Base-by-base conservation (phyloP, 2,113 vertebrate genomes). In the Rhynchopsitta pachyrhyncha region DNA sequence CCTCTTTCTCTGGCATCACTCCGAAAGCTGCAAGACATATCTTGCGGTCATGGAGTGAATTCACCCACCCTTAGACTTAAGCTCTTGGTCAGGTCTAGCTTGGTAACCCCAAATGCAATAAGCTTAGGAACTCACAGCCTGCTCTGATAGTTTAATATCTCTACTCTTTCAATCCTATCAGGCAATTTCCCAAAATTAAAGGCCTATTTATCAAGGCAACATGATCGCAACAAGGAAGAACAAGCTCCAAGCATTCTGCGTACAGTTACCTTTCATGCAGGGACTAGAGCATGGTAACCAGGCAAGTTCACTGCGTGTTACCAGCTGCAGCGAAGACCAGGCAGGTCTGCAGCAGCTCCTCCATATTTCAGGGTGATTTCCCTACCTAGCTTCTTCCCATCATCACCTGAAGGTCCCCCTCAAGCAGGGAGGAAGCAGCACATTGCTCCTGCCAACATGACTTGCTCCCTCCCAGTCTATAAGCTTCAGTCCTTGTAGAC, bases 321-420 rank as follows among this genome's bases (percentile, higher is more conserved):
- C 0, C 55, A 31, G 42, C 37, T 39, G 42, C 77, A 50, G 66
- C 7, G 9, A 17, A 13, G n/a, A 59, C 62, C 0, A 3, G 13
- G 53, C 37, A 64, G 67, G 11, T 52, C 66, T 31, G 50, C 63
- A 49, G 68, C 55, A 50, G 29, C 28, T 8, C 47, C 17, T 12
- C 5, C 28, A 3, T 6, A 11, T 1, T 8, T 20, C 86, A 75
- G 39, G 13, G 73, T 1, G 3, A 7, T 23, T 17, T 3, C 35
- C 33, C 33, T 33, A 35, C 3, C 8, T 6, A 29, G 18, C 31
- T 62, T 19, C 59, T 52, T 67, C 52, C 52, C 59, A 7, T 5
- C 24, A 0, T 3, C 15, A 0, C 5, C 1, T 1, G 16, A 31
- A 39, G 27, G 4, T 17, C 11, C 31, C 11, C 12, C 49, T 25